Percentiles rank a stretch among this genome's conserved stretches.
Conservation (phyloP, 2,113 vertebrate genomes). For the Thalassoma bifasciatum region DNA sequence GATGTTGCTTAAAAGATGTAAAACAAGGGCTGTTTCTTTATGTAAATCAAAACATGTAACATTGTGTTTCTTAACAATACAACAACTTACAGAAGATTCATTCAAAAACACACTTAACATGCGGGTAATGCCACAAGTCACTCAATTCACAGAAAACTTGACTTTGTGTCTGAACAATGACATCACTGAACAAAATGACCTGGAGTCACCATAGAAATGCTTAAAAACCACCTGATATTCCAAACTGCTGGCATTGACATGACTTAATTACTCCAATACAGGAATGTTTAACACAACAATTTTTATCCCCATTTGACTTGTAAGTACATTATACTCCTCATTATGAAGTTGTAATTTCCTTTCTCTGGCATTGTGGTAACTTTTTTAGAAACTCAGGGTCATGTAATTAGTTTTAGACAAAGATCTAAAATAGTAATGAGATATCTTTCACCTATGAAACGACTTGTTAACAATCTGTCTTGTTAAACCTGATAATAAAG, state of each 20-base stretch:
- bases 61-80: slow-evolving; percentile 6
- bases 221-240: neutral
- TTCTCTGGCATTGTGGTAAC: neutral
- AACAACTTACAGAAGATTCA: slow-evolving; percentile 44
- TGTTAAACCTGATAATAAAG: neutral
- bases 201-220: neutral
- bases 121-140: slow-evolving; percentile 41
- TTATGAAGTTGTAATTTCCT: neutral
- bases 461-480: too few species aligned
- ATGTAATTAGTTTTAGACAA: neutral
- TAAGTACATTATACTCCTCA: neutral
- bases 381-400: neutral
- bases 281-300: neutral
- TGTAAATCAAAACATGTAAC: slow-evolving; percentile 31
- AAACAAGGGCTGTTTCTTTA: neutral
- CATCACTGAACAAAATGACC: slow-evolving; percentile 3
- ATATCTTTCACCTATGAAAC: neutral
- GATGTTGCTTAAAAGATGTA: slow-evolving; percentile 17
- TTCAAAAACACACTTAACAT: slow-evolving; percentile 57
- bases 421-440: neutral
- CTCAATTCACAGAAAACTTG: slow-evolving; percentile 7
- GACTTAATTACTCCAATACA: slow-evolving; percentile 13
- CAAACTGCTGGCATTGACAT: neutral
- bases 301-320: neutral
- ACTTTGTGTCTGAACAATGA: neutral